phyloP scores from a whole-genome alignment of 2,888 invertebrate species.

The Deilephila elpenor region DNA sequence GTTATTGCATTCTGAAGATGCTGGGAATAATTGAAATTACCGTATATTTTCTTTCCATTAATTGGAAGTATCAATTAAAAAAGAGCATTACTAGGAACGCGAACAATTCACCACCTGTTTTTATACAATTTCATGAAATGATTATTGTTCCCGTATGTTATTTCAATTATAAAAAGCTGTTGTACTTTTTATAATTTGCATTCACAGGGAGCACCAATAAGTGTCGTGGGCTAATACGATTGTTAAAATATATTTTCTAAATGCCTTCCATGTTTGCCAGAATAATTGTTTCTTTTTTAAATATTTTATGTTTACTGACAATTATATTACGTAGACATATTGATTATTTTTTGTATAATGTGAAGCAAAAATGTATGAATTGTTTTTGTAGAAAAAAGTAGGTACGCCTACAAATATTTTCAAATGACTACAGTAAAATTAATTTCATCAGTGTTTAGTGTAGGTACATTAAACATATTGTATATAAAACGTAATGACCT shows the following conservation, averaged over 20 bases:
- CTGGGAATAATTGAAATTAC: neutral
- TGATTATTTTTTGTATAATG: too few relatives aligned
- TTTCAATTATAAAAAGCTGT: neutral
- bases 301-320: too few relatives aligned
- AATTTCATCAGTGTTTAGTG: neutral
- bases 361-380: neutral
- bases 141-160: too few relatives aligned
- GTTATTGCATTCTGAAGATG: neutral
- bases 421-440: neutral
- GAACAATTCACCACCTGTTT: slow-evolving; percentile 14
- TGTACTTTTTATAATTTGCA: too few relatives aligned
- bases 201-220: too few relatives aligned
- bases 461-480: neutral
- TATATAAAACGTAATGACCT: slow-evolving; percentile 17
- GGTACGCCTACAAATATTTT: neutral
- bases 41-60: neutral
- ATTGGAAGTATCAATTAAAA: slow-evolving; percentile 14
- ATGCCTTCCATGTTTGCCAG: too few relatives aligned
- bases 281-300: too few relatives aligned
- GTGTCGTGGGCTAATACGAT: too few relatives aligned
- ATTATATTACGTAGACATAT: too few relatives aligned
- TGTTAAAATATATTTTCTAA: too few relatives aligned
- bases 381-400: too few relatives aligned
- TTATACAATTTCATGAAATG: too few relatives aligned
- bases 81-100: slow-evolving; percentile 12